These are phyloP conservation scores for Cephalopterus ornatus DNA, from an alignment of 2,113 vertebrate genomes.

Conservation along the genomic window DNA sequence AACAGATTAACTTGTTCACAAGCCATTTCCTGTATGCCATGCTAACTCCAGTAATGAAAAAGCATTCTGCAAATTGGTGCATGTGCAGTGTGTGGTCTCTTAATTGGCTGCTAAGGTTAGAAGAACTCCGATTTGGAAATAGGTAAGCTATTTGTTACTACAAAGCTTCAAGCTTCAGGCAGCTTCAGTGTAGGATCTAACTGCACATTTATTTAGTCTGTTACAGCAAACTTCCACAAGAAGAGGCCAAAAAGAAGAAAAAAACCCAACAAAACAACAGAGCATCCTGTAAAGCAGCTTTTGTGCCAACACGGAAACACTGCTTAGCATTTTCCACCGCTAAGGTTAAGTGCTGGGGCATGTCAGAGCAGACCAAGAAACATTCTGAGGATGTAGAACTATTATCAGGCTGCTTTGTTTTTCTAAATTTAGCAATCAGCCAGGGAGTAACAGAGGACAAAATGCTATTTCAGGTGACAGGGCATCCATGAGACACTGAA, in stretches of 20 bases:
- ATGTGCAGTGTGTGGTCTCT: not conserved
- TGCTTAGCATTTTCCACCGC: not conserved
- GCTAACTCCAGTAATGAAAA: not conserved
- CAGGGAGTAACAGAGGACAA: not conserved
- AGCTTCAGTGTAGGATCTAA: not conserved
- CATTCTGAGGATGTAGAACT: not conserved
- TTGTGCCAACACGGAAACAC: not conserved
- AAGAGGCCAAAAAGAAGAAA: not conserved
- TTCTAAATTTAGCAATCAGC: not conserved
- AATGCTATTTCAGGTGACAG: not conserved
- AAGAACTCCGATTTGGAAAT: not conserved
- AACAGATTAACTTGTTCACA: not conserved
- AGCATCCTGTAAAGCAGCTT: not conserved
- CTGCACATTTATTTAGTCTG: not conserved
- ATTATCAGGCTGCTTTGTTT: not conserved
- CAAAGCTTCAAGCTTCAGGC: not conserved
- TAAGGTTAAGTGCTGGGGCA: not conserved
- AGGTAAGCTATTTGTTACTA: not conserved
- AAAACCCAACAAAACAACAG: not conserved
- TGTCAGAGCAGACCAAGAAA: not conserved
- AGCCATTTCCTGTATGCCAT: not conserved
- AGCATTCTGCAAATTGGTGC: not conserved
- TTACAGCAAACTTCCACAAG: not conserved
- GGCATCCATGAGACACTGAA: not conserved
- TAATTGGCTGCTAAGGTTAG: constrained; percentile 8